A percentile compares a stretch with the other conserved stretches of the same genome.
Evolutionary conservation across 2,113 vertebrate species (phyloP).

Genomic region (Misgurnus anguillicaudatus): DNA sequence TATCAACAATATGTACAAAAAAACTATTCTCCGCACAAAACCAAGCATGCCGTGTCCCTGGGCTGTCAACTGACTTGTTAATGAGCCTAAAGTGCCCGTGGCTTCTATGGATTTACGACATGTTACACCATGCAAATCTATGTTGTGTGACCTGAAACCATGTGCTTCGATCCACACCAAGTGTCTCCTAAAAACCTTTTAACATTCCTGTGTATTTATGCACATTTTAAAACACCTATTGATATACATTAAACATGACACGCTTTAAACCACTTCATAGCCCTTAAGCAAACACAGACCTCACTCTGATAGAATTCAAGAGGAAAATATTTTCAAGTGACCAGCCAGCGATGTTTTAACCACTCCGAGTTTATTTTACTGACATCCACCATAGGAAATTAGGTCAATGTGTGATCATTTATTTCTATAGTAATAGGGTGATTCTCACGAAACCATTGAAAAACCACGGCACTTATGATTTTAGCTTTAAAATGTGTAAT

Average conservation of each 20-base stretch:
- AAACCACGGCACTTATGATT: no score
- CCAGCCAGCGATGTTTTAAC: constrained; percentile 24
- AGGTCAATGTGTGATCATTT: constrained; percentile 21
- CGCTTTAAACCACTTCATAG: background rate
- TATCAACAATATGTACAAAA: background rate
- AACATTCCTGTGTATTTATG: background rate
- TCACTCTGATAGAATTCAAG: background rate
- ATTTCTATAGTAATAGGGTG: constrained; percentile 39
- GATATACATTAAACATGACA: background rate
- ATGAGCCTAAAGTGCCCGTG: constrained; percentile 21
- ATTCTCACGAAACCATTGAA: no score
- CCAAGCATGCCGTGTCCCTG: constrained; percentile 8
- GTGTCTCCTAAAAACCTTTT: background rate
- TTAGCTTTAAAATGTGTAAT: no score
- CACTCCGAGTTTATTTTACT: constrained; percentile 2
- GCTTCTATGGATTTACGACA: constrained; percentile 37
- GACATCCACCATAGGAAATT: constrained; percentile 30
- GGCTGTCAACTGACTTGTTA: constrained; percentile 38
- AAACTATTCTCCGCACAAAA: constrained; percentile 6
- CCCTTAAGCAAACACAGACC: background rate
- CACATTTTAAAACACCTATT: background rate
- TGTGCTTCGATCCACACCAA: background rate
- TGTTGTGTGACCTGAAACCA: background rate
- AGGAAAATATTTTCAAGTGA: constrained; percentile 27
- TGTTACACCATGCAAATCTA: constrained; percentile 21